Base-by-base conservation (phyloP, 2,888 invertebrate species). In the Keiferia lycopersicella region DNA sequence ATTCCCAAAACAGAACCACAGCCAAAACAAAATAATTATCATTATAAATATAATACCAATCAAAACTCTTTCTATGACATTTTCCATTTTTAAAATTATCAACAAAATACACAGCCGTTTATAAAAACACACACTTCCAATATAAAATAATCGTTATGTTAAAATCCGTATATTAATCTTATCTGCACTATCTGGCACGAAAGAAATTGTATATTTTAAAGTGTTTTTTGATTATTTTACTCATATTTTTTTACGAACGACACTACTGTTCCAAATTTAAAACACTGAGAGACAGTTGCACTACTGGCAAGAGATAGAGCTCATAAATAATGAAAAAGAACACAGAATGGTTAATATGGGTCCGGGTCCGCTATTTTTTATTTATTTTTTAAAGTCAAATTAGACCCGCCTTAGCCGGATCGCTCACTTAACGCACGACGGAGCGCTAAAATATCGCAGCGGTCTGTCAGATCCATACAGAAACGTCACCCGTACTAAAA, bases 1-100 rank as follows among this genome's bases (percentile, higher is more conserved):
- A 39, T 72, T 76, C 0, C 88, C 87, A 51, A 91, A 88, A 71
- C 90, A 91, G 65, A 89, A 91, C 89, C 91, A 91, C 72, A 87
- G 66, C 88, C 91, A 91, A 69, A 90, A 80, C 61, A 86, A 76
- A 76, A 79, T 83, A 0, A 86, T 57, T 61, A 79, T 81, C 89
- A 88, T 87, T 61, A 82, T 79, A 30, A 87, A 16, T 64, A 85
- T 77, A 62, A 85, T 62, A 1, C 75, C 74, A 0, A 72, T 65
- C 68, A 87, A 73, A 20, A 81, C 66, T 18, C 69, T 68, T 8
- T 80, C 70, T 18, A 85, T 66, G 6, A 79, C 39, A 73, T 87
- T 22, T 22, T 22, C 82, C 86, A 87, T 86, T 71, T 75, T 81
- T 50, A 64, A 4, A 26, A n/a, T n/a, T 67, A 16, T n/a, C n/a